A percentile compares a stretch with the other conserved stretches of the same genome.
Conservation (phyloP, 2,797 vertebrate species). For the Alouatta caraya region DNA sequence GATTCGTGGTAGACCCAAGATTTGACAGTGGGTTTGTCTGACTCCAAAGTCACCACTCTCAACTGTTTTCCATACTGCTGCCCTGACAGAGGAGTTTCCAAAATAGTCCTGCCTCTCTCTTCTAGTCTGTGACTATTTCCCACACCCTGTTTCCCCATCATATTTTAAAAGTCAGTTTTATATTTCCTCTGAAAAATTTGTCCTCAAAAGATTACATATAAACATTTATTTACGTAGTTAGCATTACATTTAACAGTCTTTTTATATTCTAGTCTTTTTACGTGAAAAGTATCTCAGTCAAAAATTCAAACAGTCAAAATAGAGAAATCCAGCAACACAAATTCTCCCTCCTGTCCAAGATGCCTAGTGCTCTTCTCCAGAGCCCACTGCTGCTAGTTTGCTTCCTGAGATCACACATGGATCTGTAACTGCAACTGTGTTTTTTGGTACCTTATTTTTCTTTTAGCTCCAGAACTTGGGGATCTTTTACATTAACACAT, state of each 20-base stretch:
- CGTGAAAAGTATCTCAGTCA: background rate
- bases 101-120: background rate
- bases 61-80: background rate
- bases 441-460: background rate
- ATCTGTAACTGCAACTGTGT: background rate
- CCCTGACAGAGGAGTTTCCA: background rate
- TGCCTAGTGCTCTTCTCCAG: background rate
- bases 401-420: background rate
- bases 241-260: background rate
- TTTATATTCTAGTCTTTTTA: background rate
- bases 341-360: background rate
- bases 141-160: background rate
- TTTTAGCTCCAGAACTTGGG: background rate
- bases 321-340: background rate
- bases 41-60: background rate
- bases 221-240: constrained; percentile 8
- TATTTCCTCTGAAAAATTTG: constrained; percentile 1
- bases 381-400: background rate
- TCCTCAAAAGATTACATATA: background rate
- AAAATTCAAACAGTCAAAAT: background rate
- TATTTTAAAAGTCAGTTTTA: background rate
- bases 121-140: background rate
- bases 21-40: background rate
- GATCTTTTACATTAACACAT: background rate
- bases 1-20: background rate